A percentile compares a stretch with the other conserved stretches of the same genome.
Conservation (phyloP, 2,888 invertebrate genomes). For the Macrostomum cliftonense region DNA sequence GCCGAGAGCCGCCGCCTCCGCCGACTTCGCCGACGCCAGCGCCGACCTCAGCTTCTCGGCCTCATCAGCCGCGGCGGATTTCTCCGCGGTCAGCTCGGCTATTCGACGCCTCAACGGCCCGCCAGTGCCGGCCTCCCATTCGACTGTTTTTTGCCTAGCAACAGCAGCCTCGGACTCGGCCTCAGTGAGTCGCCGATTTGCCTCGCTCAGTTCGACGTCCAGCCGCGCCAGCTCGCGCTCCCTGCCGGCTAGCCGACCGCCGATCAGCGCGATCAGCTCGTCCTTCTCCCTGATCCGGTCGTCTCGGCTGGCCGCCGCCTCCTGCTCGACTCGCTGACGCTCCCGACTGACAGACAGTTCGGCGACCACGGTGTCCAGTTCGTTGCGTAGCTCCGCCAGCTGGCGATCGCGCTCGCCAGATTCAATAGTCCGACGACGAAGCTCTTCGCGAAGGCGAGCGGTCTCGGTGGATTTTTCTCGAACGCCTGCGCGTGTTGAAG, state of each 20-base stretch:
- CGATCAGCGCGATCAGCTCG: conserved; percentile 21
- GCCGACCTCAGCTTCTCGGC: too few species aligned
- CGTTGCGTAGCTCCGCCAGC: neutral
- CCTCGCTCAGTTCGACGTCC: conserved; percentile 20
- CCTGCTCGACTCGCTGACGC: conserved; percentile 5
- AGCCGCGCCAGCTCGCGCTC: conserved; percentile 21
- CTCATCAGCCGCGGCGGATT: too few species aligned
- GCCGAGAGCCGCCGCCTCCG: too few species aligned
- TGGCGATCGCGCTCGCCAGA: neutral
- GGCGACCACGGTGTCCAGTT: too few species aligned
- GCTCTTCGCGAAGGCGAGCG: too few species aligned
- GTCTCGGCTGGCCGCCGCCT: conserved; percentile 21
- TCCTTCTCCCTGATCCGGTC: conserved; percentile 30
- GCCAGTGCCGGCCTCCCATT: neutral
- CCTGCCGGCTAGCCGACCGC: conserved; percentile 17
- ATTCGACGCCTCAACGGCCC: too few species aligned
- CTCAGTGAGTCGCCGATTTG: conserved; percentile 18
- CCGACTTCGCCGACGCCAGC: too few species aligned
- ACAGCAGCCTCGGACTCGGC: conserved; percentile 18
- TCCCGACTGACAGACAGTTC: too few species aligned
- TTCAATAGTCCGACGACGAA: neutral
- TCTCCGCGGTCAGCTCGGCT: too few species aligned
- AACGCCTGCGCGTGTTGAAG: too few species aligned
- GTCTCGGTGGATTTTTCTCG: too few species aligned
- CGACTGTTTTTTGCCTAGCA: conserved; percentile 15